Evolutionary conservation across 2,113 vertebrate genomes (phyloP).

Genomic region (Struthio camelus): DNA sequence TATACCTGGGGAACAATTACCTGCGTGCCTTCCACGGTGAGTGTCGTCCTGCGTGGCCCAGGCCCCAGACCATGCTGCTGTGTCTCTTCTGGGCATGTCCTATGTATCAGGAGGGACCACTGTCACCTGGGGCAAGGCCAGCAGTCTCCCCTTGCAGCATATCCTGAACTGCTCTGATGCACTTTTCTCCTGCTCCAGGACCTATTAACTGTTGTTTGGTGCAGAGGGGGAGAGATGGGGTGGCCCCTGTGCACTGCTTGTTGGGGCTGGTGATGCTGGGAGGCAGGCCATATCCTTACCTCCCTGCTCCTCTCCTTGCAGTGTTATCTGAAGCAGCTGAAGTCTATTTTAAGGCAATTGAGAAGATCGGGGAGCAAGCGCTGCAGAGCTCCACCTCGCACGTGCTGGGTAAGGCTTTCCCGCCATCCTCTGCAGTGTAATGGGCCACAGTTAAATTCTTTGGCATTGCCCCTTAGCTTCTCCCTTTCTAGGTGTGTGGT

Average conservation of each 20-base stretch:
- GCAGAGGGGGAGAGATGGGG: background rate
- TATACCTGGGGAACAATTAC: constrained; percentile 90
- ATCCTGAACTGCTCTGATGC: background rate
- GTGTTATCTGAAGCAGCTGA: constrained; percentile 86
- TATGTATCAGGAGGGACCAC: too few relatives aligned
- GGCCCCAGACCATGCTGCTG: background rate
- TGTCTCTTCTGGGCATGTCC: background rate
- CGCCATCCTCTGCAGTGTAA: background rate
- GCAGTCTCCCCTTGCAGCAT: background rate
- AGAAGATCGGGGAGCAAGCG: constrained; percentile 89
- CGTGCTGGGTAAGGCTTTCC: constrained; percentile 82
- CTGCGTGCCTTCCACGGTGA: constrained; percentile 89
- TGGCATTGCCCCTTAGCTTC: background rate
- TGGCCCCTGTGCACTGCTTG: background rate
- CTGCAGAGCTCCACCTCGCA: constrained; percentile 84
- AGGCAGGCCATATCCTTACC: background rate
- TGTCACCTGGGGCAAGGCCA: background rate
- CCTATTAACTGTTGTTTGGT: background rate
- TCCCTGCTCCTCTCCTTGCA: constrained; percentile 30
- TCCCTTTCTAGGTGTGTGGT: background rate
- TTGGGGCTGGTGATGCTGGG: background rate
- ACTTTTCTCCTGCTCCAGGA: background rate
- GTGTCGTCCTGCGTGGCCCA: background rate
- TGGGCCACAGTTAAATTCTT: background rate
- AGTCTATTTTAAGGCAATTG: constrained; percentile 88